A percentile compares a stretch with the other conserved stretches of the same genome.
These are phyloP conservation scores for Sesamia inferens DNA, from an alignment of 2,888 invertebrate species.

Conservation along the genomic window DNA sequence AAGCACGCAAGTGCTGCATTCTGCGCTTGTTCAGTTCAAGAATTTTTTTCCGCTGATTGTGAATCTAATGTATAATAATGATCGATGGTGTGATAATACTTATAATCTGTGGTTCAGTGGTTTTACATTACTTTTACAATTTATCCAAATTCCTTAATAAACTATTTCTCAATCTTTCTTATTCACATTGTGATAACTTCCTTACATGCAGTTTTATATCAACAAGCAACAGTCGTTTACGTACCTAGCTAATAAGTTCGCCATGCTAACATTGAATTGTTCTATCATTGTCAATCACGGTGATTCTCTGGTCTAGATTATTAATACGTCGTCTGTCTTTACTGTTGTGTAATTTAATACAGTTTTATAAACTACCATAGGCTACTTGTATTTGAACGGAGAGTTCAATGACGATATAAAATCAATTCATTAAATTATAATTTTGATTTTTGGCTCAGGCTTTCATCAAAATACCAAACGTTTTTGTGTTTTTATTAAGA, in stretches of 20 bases:
- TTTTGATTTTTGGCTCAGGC: neutral
- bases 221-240: neutral
- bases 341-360: neutral
- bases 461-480: neutral
- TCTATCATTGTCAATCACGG: neutral
- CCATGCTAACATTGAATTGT: neutral
- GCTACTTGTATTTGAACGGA: neutral
- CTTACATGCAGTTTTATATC: slow-evolving; percentile 12
- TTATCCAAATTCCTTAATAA: neutral
- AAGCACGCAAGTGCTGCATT: too few relatives aligned
- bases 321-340: neutral
- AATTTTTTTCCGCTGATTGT: too few relatives aligned
- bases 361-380: too few relatives aligned
- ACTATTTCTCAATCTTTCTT: too few relatives aligned
- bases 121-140: too few relatives aligned
- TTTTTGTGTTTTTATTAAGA: neutral
- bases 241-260: neutral
- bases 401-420: neutral
- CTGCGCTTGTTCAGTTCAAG: too few relatives aligned
- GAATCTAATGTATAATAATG: too few relatives aligned
- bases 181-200: neutral
- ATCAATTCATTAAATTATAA: neutral
- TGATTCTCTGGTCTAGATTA: neutral
- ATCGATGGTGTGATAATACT: too few relatives aligned
- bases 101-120: too few relatives aligned